These are phyloP conservation scores for Chironomus tepperi DNA, from an alignment of 1,140 invertebrate genomes.

Conservation along the genomic window DNA sequence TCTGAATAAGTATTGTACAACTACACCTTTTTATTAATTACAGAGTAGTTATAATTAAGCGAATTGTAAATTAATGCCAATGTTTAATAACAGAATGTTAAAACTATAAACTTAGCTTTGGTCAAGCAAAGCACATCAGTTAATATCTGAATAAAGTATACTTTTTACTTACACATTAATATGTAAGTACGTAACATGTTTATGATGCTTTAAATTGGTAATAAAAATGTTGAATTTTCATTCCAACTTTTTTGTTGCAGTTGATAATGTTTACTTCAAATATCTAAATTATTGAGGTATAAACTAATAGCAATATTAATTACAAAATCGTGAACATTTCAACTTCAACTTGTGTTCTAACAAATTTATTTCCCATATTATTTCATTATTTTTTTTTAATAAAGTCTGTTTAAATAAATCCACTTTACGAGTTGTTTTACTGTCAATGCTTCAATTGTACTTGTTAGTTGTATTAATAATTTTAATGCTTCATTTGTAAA, in stretches of 20 bases:
- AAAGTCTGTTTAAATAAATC: background rate
- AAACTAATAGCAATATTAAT: background rate
- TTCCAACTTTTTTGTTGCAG: background rate
- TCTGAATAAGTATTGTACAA: background rate
- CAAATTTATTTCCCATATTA: conserved; percentile 1
- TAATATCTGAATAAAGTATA: too few relatives aligned
- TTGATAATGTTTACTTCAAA: background rate
- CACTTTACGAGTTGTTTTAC: background rate
- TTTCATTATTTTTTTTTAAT: background rate
- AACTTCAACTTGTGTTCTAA: background rate
- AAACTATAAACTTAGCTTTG: background rate
- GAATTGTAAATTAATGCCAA: background rate
- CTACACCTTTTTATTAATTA: background rate
- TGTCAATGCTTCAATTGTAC: background rate
- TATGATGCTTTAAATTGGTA: background rate
- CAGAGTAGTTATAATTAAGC: background rate
- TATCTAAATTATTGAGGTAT: background rate
- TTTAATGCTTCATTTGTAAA: conserved; percentile 8
- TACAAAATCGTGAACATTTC: background rate
- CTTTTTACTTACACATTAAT: too few relatives aligned
- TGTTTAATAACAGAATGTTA: background rate
- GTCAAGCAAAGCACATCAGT: background rate
- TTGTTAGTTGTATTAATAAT: background rate
- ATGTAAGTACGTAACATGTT: background rate
- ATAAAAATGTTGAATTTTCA: background rate